Conservation (phyloP, 2,797 vertebrate genomes). For the Leucoraja ocellata region DNA sequence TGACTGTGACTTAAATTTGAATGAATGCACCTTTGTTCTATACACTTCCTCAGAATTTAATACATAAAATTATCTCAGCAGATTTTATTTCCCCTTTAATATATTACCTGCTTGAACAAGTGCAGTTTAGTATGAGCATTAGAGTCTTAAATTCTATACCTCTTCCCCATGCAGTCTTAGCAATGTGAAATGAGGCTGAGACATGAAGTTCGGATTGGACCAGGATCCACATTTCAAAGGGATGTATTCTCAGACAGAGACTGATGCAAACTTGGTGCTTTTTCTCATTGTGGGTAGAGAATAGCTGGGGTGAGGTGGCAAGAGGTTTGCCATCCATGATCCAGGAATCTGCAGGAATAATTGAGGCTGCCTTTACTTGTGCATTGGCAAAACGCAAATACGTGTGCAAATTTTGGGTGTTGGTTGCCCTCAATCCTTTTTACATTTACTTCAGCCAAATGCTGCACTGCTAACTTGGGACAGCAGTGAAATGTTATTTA, state of each 20-base stretch:
- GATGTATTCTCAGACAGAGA: background rate
- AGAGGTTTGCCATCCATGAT: background rate
- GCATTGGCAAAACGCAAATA: background rate
- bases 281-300: too few species aligned
- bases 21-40: background rate
- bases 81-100: background rate
- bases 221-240: background rate
- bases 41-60: background rate
- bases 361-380: background rate
- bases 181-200: background rate
- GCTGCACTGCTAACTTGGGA: too few species aligned
- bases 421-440: background rate
- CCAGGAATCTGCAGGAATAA: background rate
- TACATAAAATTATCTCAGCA: background rate
- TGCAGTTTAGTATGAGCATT: too few species aligned
- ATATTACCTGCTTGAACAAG: background rate
- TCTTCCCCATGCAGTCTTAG: background rate
- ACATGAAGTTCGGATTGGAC: background rate
- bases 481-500: background rate
- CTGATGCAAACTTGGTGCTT: too few species aligned
- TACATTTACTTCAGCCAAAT: background rate
- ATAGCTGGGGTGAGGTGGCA: background rate
- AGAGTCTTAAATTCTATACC: background rate
- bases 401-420: background rate
- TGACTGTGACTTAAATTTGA: background rate